These are phyloP conservation scores for Eulithis testata DNA, from an alignment of 2,888 invertebrate species.

Conservation along the genomic window DNA sequence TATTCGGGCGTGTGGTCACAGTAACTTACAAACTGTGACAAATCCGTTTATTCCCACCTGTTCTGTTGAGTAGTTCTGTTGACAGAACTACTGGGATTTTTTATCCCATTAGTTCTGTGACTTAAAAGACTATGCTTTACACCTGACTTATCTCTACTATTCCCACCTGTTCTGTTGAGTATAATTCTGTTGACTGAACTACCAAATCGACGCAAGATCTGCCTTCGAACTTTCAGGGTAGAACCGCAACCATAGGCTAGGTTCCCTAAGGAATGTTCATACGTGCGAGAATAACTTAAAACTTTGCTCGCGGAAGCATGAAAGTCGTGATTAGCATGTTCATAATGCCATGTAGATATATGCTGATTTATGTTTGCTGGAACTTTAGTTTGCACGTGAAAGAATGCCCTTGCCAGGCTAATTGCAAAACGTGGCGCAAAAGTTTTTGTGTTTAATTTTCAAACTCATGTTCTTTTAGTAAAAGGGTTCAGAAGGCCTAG, in stretches of 20 bases:
- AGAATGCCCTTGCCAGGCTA: slow-evolving; percentile 25
- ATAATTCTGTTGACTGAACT: too few species aligned
- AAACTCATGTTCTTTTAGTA: neutral
- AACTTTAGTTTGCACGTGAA: slow-evolving; percentile 31
- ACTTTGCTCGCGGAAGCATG: slow-evolving; percentile 33
- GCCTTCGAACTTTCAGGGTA: slow-evolving; percentile 17
- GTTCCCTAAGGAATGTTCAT: slow-evolving; percentile 29
- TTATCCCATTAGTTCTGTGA: too few species aligned
- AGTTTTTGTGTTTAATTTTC: slow-evolving; percentile 1
- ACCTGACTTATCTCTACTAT: too few species aligned
- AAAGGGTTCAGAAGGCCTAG: too few species aligned
- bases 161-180: too few species aligned
- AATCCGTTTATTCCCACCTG: too few species aligned
- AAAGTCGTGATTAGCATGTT: slow-evolving; percentile 36
- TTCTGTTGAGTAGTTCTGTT: too few species aligned
- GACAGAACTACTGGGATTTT: too few species aligned
- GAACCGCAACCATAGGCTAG: slow-evolving; percentile 11
- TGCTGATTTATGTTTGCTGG: slow-evolving; percentile 42
- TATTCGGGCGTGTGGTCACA: too few species aligned
- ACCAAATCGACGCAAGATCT: neutral
- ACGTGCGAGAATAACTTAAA: slow-evolving; percentile 35
- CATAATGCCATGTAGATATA: slow-evolving; percentile 37
- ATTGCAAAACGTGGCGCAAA: slow-evolving; percentile 20
- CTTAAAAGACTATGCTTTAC: too few species aligned
- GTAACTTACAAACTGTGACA: too few species aligned